Evolutionary conservation across 2,888 invertebrate species (phyloP).

Genomic region (Phymatocera aterrima): DNA sequence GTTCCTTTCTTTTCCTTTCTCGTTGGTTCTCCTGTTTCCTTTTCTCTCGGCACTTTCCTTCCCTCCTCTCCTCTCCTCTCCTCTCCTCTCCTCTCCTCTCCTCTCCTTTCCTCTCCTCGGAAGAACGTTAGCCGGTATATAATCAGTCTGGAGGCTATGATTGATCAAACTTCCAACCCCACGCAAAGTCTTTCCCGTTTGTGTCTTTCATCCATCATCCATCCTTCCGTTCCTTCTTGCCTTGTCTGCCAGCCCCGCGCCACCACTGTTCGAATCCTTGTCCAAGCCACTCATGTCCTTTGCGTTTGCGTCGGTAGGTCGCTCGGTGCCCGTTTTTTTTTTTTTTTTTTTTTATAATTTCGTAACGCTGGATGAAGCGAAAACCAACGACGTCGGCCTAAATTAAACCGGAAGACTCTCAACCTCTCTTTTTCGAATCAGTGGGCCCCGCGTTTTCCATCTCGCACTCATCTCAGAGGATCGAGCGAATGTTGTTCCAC

Average conservation of each 20-base stretch:
- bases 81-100: neutral
- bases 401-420: too few relatives aligned
- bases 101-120: neutral
- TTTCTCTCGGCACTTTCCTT: neutral
- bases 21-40: neutral
- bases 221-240: constrained; percentile 20
- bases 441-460: too few relatives aligned
- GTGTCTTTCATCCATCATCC: constrained; percentile 45
- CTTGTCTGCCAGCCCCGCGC: neutral
- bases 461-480: too few relatives aligned
- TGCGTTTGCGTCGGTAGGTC: neutral
- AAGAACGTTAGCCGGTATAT: constrained; percentile 36
- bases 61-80: neutral
- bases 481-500: too few relatives aligned
- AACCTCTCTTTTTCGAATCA: too few relatives aligned
- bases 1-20: neutral
- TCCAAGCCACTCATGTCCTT: constrained; percentile 25
- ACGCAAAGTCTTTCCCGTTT: constrained; percentile 34
- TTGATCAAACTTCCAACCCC: constrained; percentile 40
- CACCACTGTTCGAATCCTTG: constrained; percentile 20
- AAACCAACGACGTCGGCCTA: neutral
- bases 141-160: constrained; percentile 39
- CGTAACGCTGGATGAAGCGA: neutral
- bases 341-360: too few relatives aligned
- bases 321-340: neutral